A percentile compares a stretch with the other conserved stretches of the same genome.
Evolutionary conservation across 2,113 vertebrate species (phyloP).

Genomic region (Pycnonotus jocosus): DNA sequence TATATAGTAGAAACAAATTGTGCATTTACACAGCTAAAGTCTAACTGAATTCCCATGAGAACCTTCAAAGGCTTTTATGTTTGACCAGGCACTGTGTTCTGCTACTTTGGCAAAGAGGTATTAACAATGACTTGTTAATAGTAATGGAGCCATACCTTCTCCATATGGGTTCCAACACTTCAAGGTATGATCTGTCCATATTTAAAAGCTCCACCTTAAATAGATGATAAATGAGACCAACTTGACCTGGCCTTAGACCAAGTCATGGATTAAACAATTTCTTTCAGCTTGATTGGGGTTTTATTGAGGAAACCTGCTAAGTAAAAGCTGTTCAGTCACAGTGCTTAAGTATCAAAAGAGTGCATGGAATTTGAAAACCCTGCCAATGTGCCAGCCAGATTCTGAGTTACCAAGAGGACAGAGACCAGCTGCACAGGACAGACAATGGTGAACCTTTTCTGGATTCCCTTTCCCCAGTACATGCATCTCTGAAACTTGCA

Average conservation of each 20-base stretch:
- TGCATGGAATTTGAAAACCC: slow-evolving; percentile 71
- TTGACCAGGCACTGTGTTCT: slow-evolving; percentile 64
- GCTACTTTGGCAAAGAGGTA: slow-evolving; percentile 71
- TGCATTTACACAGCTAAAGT: slow-evolving; percentile 61
- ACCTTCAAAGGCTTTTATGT: slow-evolving; percentile 67
- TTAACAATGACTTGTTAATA: slow-evolving; percentile 66
- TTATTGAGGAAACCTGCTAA: slow-evolving; percentile 71
- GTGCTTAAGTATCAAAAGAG: slow-evolving; percentile 71
- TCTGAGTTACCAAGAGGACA: slow-evolving; percentile 58
- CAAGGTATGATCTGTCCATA: slow-evolving; percentile 62
- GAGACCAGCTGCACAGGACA: slow-evolving; percentile 20
- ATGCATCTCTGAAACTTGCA: not conserved
- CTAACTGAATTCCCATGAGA: slow-evolving; percentile 67
- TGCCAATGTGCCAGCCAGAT: slow-evolving; percentile 70
- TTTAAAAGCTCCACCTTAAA: slow-evolving; percentile 72
- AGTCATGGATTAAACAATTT: slow-evolving; percentile 77
- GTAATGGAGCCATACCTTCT: slow-evolving; percentile 52
- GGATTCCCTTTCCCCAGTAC: not conserved
- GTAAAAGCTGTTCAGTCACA: slow-evolving; percentile 74
- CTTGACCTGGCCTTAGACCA: slow-evolving; percentile 75
- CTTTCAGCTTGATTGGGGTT: slow-evolving; percentile 72
- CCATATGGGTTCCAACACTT: slow-evolving; percentile 65
- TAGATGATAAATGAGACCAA: slow-evolving; percentile 79
- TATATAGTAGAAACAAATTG: slow-evolving; percentile 72
- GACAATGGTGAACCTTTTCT: not conserved